Base-by-base conservation (phyloP, 2,797 vertebrate genomes). In the Apogon hyalosoma region DNA sequence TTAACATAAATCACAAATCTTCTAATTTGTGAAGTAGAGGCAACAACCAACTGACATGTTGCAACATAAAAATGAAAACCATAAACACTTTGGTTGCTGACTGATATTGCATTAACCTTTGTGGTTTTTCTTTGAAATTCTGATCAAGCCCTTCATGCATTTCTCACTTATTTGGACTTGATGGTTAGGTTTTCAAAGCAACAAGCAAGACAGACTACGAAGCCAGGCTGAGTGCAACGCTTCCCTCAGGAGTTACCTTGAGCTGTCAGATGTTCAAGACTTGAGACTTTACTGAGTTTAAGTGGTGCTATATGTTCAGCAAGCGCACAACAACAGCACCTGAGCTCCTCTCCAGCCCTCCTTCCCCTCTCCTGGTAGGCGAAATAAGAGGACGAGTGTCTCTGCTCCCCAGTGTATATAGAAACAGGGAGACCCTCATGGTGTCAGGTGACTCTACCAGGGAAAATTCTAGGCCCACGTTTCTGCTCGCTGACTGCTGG, bases 381-480 rank as follows among this genome's bases (percentile, higher is more conserved):
- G 10, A 86, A 87, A 83, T 87, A 85, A 92, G 72, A 91, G 86
- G 81, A 10, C 14, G 78, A 92, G 63, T 31, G 67, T 63, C 66
- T 73, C 64, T 62, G 54, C 75, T 80, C 75, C n/a, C 62, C 36
- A 21, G 82, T 31, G 78, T 90, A 87, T 93, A 93, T 93, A 90
- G 78, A 77, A 18, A 70, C 59, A 64, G 79, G 82, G 75, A 87
- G 79, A 89, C 79, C 85, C 86, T 51, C 41, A 18, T 62, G 65
- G 82, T 82, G 89, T 95, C 93, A 94, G 86, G 83, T 92, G 92
- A 94, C 89, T 67, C 79, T 16, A 47, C 63, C 63, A 74, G 64
- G 87, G 92, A 95, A 94, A 78, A 84, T 94, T 94, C 93, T 84
- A 87, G 93, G 45, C 73, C 73, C 47, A 31, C 19, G 36, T 66